phyloP scores from a whole-genome alignment of 2,797 vertebrate species.

The Pteronotus mesoamericanus region DNA sequence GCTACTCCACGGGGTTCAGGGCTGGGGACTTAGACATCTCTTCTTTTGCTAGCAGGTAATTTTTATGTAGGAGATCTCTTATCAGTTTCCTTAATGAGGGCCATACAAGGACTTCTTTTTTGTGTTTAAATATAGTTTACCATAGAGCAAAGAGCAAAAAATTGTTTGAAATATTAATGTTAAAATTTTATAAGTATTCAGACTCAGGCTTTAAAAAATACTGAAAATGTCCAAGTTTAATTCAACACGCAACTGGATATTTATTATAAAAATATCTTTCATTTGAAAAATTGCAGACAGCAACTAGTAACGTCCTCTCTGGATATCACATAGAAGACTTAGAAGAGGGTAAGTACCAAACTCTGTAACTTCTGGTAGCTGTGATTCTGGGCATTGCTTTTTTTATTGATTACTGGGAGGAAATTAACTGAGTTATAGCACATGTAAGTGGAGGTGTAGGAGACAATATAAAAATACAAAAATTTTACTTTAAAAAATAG shows the following conservation, averaged over 20 bases:
- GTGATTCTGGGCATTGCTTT: background rate
- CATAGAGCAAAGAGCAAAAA: background rate
- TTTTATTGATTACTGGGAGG: slow-evolving; percentile 11
- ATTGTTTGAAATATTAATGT: background rate
- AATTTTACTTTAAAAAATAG: slow-evolving; percentile 10
- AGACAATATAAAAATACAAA: background rate
- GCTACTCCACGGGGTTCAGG: background rate
- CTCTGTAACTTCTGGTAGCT: slow-evolving; percentile 15
- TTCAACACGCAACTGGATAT: background rate
- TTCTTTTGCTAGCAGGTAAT: background rate
- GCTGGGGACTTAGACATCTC: background rate
- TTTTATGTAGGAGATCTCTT: background rate
- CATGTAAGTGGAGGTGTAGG: background rate
- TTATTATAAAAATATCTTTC: slow-evolving; percentile 52
- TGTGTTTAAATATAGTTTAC: background rate
- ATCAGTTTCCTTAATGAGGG: background rate
- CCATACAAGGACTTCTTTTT: background rate
- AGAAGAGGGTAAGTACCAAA: slow-evolving; percentile 90
- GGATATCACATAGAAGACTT: slow-evolving; percentile 90
- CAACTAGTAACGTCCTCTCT: slow-evolving; percentile 88
- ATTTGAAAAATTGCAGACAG: slow-evolving; percentile 84
- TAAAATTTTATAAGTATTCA: slow-evolving; percentile 31
- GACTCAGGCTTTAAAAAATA: background rate
- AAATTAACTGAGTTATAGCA: background rate
- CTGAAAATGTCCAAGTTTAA: slow-evolving; percentile 17